Evolutionary conservation across 2,113 vertebrate genomes (phyloP).

Genomic region (Megaceryle maxima): DNA sequence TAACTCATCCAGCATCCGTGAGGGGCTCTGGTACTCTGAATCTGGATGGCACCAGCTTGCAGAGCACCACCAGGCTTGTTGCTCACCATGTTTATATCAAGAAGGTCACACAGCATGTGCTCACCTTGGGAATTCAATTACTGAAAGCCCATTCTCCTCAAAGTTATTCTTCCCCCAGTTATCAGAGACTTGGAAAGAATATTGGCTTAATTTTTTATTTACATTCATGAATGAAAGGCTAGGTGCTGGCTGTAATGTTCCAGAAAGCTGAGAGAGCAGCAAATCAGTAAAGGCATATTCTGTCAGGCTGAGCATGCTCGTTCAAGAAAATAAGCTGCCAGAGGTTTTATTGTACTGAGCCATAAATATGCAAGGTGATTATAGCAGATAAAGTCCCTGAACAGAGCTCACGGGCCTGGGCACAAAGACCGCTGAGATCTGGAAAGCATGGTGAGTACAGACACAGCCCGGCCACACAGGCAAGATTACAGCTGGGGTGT

Average conservation of each 20-base stretch:
- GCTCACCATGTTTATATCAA: background rate
- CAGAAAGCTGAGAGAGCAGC: background rate
- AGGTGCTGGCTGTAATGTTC: background rate
- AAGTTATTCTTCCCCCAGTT: background rate
- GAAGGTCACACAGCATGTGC: background rate
- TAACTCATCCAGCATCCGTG: background rate
- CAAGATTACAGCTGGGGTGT: background rate
- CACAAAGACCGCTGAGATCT: rapidly evolving
- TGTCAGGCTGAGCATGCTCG: background rate
- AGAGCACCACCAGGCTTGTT: background rate
- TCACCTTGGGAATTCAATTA: background rate
- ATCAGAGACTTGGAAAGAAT: background rate
- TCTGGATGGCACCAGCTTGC: rapidly evolving
- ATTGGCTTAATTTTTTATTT: background rate
- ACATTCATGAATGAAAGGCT: background rate
- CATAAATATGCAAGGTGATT: background rate
- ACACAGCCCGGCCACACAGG: background rate
- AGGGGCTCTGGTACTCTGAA: background rate
- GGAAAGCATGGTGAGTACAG: background rate
- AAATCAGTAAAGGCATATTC: background rate
- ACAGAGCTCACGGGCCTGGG: background rate
- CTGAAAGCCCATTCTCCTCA: background rate
- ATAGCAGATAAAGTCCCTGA: background rate
- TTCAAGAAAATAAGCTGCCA: background rate
- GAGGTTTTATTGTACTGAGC: background rate